Evolutionary conservation across 2,113 vertebrate species (phyloP), one percentile per base, ranked within the genome.

Genomic region (Tenrec ecaudatus): DNA sequence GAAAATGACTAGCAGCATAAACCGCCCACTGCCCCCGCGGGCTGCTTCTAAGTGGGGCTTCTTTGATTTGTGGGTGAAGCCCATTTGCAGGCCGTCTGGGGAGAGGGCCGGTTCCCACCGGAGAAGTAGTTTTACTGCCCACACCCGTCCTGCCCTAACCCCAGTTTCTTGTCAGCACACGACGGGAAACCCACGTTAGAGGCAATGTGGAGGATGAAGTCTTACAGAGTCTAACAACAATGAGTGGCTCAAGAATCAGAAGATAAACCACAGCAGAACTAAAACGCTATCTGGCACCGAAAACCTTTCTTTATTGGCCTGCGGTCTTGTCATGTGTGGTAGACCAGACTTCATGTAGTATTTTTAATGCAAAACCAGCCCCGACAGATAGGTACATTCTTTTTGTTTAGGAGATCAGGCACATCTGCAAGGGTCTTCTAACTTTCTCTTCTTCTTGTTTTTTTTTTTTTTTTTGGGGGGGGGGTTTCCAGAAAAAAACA

Each of bases 181-280:
- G 66, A 15, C 7, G 23, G 20, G 27, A 33, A 38, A 81, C 5
- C 25, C 40, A 0, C 11, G 43, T 29, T 31, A 82, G 57, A 29
- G 93, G 79, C 36, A 73, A 85, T 29, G 73, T 31, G 31, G 20
- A 27, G 86, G 78, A 71, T 71, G 71, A 58, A 47, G 69, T 92
- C 29, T 82, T 68, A 47, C 15, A 69, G 93, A 90, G 84, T 78
- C 69, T 92, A 87, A 36, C 66, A 92, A 75, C 5, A 73, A 84
- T 27, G 22, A 89, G 36, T 58, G 71, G 33, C 81, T 92, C 17
- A 69, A 88, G 60, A 83, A 60, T 90, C 58, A 71, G 69, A 73
- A 89, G 33, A 4, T 60, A 33, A 89, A 83, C 53, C 29, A 87
- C 75, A 66, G 40, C 16, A 94, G n/a, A 92, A 81, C 22, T 77